Evolutionary conservation across 2,797 vertebrate genomes (phyloP).

Genomic region (Artibeus lituratus): DNA sequence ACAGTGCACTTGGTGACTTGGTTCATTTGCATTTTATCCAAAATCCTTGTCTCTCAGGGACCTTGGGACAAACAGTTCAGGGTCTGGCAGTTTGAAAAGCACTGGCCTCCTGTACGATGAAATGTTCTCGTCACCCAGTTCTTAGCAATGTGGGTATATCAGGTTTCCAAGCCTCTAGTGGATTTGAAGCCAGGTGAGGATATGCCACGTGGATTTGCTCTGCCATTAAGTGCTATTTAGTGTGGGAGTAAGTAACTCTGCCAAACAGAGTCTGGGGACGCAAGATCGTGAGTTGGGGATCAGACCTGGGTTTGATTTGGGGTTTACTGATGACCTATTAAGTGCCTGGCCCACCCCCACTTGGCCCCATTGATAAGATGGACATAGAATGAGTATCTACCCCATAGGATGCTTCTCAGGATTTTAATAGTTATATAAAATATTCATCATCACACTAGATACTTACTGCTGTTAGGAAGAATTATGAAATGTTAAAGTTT

Average conservation of each 20-base stretch:
- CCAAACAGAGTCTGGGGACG: neutral
- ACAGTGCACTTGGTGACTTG: neutral
- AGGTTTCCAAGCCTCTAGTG: neutral
- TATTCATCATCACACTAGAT: neutral
- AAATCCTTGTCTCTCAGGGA: neutral
- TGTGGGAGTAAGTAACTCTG: neutral
- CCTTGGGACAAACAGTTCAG: neutral
- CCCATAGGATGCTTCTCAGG: neutral
- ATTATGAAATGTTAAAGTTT: neutral
- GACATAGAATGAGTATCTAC: neutral
- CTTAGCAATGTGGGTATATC: neutral
- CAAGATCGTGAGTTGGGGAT: neutral
- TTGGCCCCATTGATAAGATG: neutral
- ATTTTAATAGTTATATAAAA: neutral
- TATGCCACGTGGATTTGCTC: neutral
- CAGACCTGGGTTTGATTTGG: neutral
- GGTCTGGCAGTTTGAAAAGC: neutral
- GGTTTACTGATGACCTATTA: neutral
- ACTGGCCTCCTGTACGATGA: neutral
- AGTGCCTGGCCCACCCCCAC: accelerated
- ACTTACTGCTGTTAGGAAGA: neutral
- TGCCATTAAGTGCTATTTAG: neutral
- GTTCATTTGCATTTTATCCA: neutral
- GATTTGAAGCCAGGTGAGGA: neutral
- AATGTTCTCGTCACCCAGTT: neutral